Conservation (phyloP, 1,140 invertebrate species). For the Pogonus chalceus region DNA sequence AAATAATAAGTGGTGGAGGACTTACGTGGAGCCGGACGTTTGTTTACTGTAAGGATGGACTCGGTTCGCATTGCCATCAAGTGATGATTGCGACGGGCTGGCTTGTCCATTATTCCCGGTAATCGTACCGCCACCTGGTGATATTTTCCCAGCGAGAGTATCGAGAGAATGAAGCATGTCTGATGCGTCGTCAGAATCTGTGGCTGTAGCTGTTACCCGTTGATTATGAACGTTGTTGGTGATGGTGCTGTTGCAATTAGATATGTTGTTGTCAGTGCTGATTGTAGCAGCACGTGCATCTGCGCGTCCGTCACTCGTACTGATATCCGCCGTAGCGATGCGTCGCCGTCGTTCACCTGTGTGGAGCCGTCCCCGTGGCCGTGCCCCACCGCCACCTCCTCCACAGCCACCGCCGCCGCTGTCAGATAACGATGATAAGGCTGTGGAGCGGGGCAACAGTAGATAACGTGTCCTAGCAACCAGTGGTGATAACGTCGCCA, state of each 20-base stretch:
- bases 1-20: no score
- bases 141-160: slow-evolving; percentile 69
- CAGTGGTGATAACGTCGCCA: background rate
- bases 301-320: background rate
- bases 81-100: slow-evolving; percentile 29
- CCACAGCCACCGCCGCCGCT: background rate
- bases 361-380: background rate
- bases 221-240: no score
- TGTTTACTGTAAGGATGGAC: slow-evolving; percentile 47
- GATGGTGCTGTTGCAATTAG: no score
- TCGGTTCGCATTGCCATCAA: slow-evolving; percentile 47
- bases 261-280: no score
- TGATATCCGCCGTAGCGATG: no score
- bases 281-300: background rate
- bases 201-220: no score
- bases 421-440: background rate
- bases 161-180: slow-evolving; percentile 67
- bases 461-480: slow-evolving; percentile 7
- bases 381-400: background rate
- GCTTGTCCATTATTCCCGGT: slow-evolving; percentile 14
- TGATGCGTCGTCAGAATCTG: no score
- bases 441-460: background rate
- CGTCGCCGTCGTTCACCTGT: background rate
- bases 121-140: slow-evolving; percentile 47
- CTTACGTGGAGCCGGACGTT: slow-evolving; percentile 36